Evolutionary conservation across 92 coral and sea anemone genomes (phyloP).

Genomic region (Parazoanthus swiftii): DNA sequence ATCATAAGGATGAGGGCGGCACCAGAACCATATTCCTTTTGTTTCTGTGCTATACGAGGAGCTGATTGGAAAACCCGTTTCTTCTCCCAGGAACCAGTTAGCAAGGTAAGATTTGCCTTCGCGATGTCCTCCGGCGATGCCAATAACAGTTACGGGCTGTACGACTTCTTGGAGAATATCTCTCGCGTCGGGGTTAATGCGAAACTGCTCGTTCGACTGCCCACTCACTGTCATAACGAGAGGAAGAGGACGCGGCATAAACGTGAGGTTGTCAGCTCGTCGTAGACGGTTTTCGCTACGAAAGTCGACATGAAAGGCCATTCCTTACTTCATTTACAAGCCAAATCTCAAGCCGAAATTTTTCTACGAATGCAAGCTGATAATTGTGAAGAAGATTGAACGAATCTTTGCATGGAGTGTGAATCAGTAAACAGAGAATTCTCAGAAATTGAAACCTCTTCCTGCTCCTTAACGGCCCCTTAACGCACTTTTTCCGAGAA

Average conservation of each 20-base stretch:
- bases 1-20: conserved; percentile 1
- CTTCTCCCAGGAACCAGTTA: conserved; percentile 3
- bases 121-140: neutral
- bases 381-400: neutral
- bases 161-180: neutral
- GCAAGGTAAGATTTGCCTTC: conserved; percentile 16
- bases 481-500: neutral
- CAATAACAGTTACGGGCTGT: neutral
- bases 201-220: neutral
- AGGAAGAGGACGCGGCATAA: conserved; percentile 18
- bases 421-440: neutral
- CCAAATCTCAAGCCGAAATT: neutral
- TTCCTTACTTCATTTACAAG: neutral
- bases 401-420: neutral
- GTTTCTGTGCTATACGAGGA: neutral
- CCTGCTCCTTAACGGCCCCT: neutral
- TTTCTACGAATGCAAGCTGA: neutral
- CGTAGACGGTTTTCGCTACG: neutral
- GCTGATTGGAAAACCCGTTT: conserved; percentile 7
- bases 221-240: neutral
- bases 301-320: neutral
- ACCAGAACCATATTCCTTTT: conserved; percentile 16
- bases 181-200: conserved; percentile 8
- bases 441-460: neutral
- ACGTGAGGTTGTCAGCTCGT: neutral